Conservation (phyloP, 2,113 vertebrate genomes). For the Paramisgurnus dabryanus region DNA sequence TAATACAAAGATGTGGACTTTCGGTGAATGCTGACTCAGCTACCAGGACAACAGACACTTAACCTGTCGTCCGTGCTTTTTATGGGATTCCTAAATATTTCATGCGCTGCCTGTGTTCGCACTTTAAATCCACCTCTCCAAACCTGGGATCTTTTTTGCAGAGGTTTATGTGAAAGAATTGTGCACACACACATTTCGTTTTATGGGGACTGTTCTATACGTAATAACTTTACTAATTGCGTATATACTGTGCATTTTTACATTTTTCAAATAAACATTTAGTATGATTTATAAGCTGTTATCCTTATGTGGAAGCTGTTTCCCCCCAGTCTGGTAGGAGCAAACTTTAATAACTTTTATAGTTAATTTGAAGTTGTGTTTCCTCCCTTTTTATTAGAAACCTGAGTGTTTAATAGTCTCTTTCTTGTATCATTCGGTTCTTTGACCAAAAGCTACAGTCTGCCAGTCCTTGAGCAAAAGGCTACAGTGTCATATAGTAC, state of each 20-base stretch:
- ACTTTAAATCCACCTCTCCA: neutral
- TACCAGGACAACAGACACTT: constrained; percentile 1
- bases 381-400: neutral
- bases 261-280: too few species aligned
- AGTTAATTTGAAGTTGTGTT: constrained; percentile 8
- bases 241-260: too few species aligned
- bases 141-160: neutral
- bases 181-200: neutral
- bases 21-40: neutral
- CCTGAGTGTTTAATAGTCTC: neutral
- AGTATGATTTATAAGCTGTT: too few species aligned
- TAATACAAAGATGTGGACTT: neutral
- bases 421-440: neutral
- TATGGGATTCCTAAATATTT: constrained; percentile 10
- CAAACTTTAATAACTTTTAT: neutral
- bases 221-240: too few species aligned
- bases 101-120: neutral
- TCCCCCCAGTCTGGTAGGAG: neutral
- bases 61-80: constrained; percentile 18
- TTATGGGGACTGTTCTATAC: too few species aligned
- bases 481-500: too few species aligned
- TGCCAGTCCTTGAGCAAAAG: too few species aligned
- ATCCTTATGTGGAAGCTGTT: too few species aligned
- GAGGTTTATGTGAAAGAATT: neutral
- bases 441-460: neutral